Base-by-base conservation (phyloP, 1,140 invertebrate species). In the Sarcophaga bullata region DNA sequence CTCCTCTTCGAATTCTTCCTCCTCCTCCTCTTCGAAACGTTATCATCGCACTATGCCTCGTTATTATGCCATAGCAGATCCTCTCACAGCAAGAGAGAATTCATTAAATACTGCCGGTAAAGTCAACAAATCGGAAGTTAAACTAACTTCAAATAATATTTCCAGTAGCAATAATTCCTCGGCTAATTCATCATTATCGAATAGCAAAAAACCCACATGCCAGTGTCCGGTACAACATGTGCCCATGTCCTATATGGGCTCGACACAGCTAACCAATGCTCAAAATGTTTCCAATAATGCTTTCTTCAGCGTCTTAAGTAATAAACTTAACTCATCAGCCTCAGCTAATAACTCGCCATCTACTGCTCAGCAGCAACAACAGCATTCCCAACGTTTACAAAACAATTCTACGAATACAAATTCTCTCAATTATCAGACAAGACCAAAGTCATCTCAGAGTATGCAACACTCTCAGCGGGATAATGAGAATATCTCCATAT, bases 21-120 rank as follows among this genome's bases (percentile, higher is more conserved):
- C 87, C 6, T 85, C 87, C 0, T 89, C 89, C 5, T 86, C 87
- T 8, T 87, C 88, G 4, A 85, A 88, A 10, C 89, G 89, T 75
- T 89, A 90, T 84, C 90, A 90, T 85, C 88, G 90, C 46, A 90
- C 89, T 8, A 90, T 90, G 75, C 90, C 90, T n/a, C 85, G 89
- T 52, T 90, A 90, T 46, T 90, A 90, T 80, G 87, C 89, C 2
- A 84, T 88, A 0, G 85, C 87, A 5, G 88, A 90, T 85, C 87
- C 89, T 0, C 80, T 89, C 13, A 82, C 50, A 50, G 50, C 52
- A 15, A 54, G 81, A 75, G 80, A 80, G 6, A 73, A 81, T 75
- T 7, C 75, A 50, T n/a, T 52, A 13, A 76, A 48, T 78, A 58
- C 50, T 37, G 46, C 15, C 80, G 83, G 46, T 52, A 84, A 73